These are phyloP conservation scores for Sanderia malayensis DNA, from an alignment of 30 jellyfish, hydroid and myxozoan species.

Conservation along the genomic window DNA sequence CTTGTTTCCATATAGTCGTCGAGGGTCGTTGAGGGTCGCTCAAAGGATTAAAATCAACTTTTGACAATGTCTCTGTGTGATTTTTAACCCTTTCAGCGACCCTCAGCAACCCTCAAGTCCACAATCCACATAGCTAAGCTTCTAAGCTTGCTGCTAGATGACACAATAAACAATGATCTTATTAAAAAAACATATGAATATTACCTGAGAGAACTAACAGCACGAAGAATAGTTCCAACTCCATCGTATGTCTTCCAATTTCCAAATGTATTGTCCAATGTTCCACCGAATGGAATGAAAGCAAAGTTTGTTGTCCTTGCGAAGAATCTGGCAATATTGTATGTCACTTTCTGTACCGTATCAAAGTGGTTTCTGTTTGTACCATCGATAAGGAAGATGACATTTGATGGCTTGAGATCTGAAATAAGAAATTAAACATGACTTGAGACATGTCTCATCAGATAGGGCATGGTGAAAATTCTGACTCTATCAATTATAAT, in stretches of 20 bases:
- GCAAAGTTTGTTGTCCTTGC: constrained; percentile 68
- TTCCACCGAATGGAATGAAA: constrained; percentile 84
- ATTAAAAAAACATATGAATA: not conserved
- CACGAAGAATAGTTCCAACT: constrained; percentile 10
- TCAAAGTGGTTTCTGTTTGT: constrained; percentile 88
- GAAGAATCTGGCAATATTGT: constrained; percentile 74
- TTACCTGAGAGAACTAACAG: constrained; percentile 40
- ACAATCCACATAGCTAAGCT: too few species aligned
- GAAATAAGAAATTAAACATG: not conserved
- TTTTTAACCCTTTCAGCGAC: too few species aligned
- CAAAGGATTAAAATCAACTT: too few species aligned
- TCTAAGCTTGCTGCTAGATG: not conserved
- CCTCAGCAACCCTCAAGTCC: too few species aligned
- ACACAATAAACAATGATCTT: not conserved
- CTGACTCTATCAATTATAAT: too few species aligned
- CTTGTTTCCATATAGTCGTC: too few species aligned
- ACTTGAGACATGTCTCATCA: too few species aligned
- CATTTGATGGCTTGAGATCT: constrained; percentile 77
- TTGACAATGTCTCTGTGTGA: too few species aligned
- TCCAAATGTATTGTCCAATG: constrained; percentile 61
- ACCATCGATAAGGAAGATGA: constrained; percentile 89
- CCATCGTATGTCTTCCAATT: constrained; percentile 62
- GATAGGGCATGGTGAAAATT: too few species aligned
- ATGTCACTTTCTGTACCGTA: constrained; percentile 65
- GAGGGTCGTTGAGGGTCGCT: too few species aligned